Base-by-base conservation (phyloP, 2,113 vertebrate genomes). In the Thamnaconus septentrionalis region DNA sequence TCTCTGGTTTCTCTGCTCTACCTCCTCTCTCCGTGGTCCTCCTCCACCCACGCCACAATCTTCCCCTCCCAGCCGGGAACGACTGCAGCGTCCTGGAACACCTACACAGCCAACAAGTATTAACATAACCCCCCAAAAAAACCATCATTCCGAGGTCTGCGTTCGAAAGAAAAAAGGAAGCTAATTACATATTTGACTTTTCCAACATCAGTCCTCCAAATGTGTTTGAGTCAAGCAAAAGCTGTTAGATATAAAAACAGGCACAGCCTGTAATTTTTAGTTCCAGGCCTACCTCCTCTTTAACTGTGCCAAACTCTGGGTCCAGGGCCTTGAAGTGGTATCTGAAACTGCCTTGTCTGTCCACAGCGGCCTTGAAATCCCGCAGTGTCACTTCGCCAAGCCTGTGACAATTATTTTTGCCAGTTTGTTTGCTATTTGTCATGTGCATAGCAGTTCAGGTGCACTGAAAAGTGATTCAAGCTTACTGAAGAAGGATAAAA, bases 281-380 rank as follows among this genome's bases (percentile, higher is more conserved):
- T 71, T 57, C 56, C 51, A 69, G 57, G 3, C 82, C 76, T 90
- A 96, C 97, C 94, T 99, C 97, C 66, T 98, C 96, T 81, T 99
- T 98, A 56, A 99, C 96, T 12, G 97, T 99, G 86, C 97, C 97
- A 82, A 99, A 99, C 88, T 99, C 97, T 0, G 97, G 97, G 85
- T 99, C 96, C 83, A 98, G 89, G 40, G 97, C 95, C 90, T 99
- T 99, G 86, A 99, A 99, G 88, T 98, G 97, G 87, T 99, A 99
- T 74, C 97, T 91, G 79, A 96, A 96, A 83, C 82, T 93, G 71
- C 94, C 95, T 61, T 98, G 95, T 56, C 96, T 91, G 73, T 96
- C 96, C 55, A 98, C 94, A 55, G 96, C 96, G 7, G 81, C 89
- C 89, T 98, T 98, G 82, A 99, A 98, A 85, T 99, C 97, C 83